Evolutionary conservation across 2,888 invertebrate genomes (phyloP).

Genomic region (Elysia crispata): DNA sequence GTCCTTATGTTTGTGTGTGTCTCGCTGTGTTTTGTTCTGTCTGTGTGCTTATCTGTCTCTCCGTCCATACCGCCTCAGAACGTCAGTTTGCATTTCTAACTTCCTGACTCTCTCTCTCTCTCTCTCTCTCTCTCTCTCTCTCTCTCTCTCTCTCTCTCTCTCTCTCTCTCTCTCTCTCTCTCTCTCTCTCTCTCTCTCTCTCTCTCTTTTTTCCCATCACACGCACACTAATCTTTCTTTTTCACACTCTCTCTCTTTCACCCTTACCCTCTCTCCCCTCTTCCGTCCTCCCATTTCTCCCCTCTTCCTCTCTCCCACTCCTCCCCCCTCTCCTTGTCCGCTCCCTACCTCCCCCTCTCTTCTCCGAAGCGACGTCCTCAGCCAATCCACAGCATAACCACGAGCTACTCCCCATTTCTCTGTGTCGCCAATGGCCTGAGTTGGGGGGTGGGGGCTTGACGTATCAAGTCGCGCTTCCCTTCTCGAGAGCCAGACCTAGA

Average conservation of each 20-base stretch:
- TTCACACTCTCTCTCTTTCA: not conserved
- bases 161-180: constrained; percentile 15
- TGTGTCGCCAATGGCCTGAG: too few species aligned
- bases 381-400: too few species aligned
- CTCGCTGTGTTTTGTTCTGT: too few species aligned
- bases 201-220: not conserved
- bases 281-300: not conserved
- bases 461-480: too few species aligned
- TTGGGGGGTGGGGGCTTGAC: too few species aligned
- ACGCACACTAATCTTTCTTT: not conserved
- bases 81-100: not conserved
- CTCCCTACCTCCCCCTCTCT: too few species aligned
- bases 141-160: constrained; percentile 10
- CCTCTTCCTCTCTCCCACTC: not conserved
- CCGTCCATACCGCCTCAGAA: too few species aligned
- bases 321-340: not conserved
- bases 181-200: constrained; percentile 13
- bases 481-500: too few species aligned
- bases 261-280: not conserved
- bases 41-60: too few species aligned
- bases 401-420: too few species aligned
- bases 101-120: not conserved
- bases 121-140: constrained; percentile 2
- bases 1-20: too few species aligned
- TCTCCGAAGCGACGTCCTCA: too few species aligned